phyloP scores from a whole-genome alignment of 2,113 vertebrate genomes.

The Garra rufa region DNA sequence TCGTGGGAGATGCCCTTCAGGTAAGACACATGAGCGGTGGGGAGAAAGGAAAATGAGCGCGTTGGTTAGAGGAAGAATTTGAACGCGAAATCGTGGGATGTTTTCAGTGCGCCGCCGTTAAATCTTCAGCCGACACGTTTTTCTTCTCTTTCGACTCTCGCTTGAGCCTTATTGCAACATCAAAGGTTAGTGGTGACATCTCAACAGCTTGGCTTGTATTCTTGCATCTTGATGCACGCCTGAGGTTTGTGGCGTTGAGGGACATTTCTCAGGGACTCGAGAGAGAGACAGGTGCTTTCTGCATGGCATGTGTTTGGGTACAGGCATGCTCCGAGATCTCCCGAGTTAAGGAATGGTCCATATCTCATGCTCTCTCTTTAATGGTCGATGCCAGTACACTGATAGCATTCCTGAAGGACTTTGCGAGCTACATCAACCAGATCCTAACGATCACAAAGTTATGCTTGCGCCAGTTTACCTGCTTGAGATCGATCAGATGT shows the following conservation, averaged over 20 bases:
- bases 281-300: conserved; percentile 48
- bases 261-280: conserved; percentile 49
- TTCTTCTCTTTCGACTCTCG: conserved; percentile 54
- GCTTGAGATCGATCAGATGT: not conserved
- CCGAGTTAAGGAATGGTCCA: conserved; percentile 45
- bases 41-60: conserved; percentile 61
- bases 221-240: conserved; percentile 47
- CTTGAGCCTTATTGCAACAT: conserved; percentile 55
- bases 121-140: conserved; percentile 59
- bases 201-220: conserved; percentile 39
- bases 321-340: conserved; percentile 44
- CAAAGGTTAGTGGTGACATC: conserved; percentile 60
- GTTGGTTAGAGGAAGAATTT: conserved; percentile 59
- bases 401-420: not conserved
- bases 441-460: conserved; percentile 13
- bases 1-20: conserved; percentile 84
- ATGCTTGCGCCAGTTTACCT: not conserved
- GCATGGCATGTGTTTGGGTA: conserved; percentile 50
- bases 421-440: not conserved
- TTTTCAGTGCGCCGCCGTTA: conserved; percentile 60
- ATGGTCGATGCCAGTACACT: not conserved
- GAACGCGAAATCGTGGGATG: conserved; percentile 62
- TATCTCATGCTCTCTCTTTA: conserved; percentile 29
- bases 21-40: conserved; percentile 68
- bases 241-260: conserved; percentile 48